Percentiles rank a stretch among this genome's conserved stretches.
phyloP scores from a whole-genome alignment of 1,140 invertebrate species.

The Drosophila pandora region DNA sequence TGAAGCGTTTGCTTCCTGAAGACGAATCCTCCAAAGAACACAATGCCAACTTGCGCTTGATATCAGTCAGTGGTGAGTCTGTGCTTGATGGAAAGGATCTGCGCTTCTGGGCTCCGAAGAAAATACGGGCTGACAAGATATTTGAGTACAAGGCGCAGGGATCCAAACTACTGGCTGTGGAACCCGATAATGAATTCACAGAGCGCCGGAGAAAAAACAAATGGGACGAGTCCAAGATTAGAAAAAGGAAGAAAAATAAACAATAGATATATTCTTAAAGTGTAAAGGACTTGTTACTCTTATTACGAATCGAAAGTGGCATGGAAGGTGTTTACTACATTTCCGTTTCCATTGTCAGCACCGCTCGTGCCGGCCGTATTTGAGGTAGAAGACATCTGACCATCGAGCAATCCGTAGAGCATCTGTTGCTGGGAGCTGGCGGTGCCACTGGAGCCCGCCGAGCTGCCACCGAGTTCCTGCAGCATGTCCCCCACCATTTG shows the following conservation, averaged over 20 bases:
- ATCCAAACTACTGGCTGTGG: slow-evolving; percentile 25
- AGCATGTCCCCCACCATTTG: slow-evolving; percentile 65
- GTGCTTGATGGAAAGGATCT: slow-evolving; percentile 40
- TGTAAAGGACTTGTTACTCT: background rate
- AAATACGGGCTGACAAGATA: slow-evolving; percentile 25
- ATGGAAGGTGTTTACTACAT: slow-evolving; percentile 23
- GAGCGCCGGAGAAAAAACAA: slow-evolving; percentile 40
- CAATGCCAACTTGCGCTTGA: background rate
- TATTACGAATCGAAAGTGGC: slow-evolving; percentile 38
- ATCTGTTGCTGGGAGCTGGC: slow-evolving; percentile 48
- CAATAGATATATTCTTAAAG: background rate
- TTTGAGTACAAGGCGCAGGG: slow-evolving; percentile 45
- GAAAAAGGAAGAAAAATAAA: slow-evolving; percentile 33
- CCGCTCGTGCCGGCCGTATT: slow-evolving; percentile 27
- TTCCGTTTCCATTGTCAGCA: slow-evolving; percentile 1
- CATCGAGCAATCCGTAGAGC: slow-evolving; percentile 55
- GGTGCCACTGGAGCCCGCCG: slow-evolving; percentile 55
- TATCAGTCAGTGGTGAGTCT: slow-evolving; percentile 39
- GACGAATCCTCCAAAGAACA: slow-evolving; percentile 3
- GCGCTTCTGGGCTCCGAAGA: slow-evolving; percentile 27
- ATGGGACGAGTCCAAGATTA: slow-evolving; percentile 56
- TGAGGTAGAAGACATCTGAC: slow-evolving; percentile 47
- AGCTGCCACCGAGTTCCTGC: slow-evolving; percentile 61
- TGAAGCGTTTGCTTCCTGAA: slow-evolving; percentile 9
- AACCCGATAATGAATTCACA: slow-evolving; percentile 56